Evolutionary conservation across 2,113 vertebrate genomes (phyloP).

Genomic region (Monarcha castaneiventris): DNA sequence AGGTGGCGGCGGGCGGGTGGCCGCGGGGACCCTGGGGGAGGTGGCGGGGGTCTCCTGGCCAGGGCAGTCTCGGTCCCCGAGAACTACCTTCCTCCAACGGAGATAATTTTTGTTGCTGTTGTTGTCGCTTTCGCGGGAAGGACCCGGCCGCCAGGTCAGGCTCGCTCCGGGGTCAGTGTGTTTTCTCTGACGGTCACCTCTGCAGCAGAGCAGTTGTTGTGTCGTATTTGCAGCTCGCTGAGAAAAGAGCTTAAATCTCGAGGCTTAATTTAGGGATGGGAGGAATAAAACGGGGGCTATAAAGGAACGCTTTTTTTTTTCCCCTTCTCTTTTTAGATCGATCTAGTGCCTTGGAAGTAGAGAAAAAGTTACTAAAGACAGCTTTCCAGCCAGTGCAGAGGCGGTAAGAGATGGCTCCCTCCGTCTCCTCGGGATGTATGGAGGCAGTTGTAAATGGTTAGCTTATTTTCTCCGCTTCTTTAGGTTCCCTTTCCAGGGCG

Average conservation of each 20-base stretch:
- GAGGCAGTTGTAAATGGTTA: conserved; percentile 32
- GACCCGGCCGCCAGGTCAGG: not conserved
- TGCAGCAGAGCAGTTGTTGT: not conserved
- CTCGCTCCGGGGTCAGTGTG: not conserved
- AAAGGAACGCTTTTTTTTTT: conserved; percentile 53
- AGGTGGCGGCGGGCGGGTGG: not conserved
- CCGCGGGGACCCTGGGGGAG: not conserved
- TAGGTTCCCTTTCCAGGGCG: not conserved
- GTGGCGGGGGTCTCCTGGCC: not conserved
- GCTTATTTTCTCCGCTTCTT: conserved; percentile 5
- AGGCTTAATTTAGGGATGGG: conserved; percentile 6
- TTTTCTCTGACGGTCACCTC: not conserved
- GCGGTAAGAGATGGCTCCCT: conserved; percentile 80
- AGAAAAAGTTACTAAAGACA: conserved; percentile 89
- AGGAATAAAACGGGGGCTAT: not conserved
- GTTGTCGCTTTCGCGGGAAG: not conserved
- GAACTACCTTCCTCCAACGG: not conserved
- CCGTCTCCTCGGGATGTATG: conserved; percentile 25
- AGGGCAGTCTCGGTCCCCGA: not conserved
- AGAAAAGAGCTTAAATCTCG: not conserved
- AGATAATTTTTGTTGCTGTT: not conserved
- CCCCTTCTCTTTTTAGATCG: conserved; percentile 80
- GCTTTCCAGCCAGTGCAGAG: conserved; percentile 88
- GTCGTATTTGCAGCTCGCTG: not conserved
- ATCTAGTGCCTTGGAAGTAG: conserved; percentile 97